Conservation (phyloP, 2,797 vertebrate genomes). For the Lates japonicus region DNA sequence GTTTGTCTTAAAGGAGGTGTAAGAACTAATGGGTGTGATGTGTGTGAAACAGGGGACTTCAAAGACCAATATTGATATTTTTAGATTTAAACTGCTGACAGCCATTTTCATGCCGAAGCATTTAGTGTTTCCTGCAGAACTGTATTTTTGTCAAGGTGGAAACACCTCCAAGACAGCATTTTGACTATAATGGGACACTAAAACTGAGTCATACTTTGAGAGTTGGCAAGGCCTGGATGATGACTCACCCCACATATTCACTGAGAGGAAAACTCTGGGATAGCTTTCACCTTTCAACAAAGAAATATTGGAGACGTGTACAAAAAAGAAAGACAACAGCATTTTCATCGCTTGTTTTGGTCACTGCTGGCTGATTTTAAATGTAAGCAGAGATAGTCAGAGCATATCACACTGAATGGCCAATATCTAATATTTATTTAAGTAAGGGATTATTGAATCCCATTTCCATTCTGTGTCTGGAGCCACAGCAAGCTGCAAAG, state of each 20-base stretch:
- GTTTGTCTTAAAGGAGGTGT: slow-evolving; percentile 1
- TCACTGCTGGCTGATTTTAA: background rate
- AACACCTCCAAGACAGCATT: slow-evolving; percentile 41
- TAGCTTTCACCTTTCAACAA: slow-evolving; percentile 35
- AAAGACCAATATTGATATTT: background rate
- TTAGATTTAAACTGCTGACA: background rate
- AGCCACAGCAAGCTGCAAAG: background rate
- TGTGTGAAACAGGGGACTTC: background rate
- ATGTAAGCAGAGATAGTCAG: background rate
- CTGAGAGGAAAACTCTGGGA: slow-evolving; percentile 46
- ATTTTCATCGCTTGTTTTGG: background rate
- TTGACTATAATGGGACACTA: slow-evolving; percentile 39
- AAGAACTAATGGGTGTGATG: background rate
- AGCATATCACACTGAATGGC: background rate
- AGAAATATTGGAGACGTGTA: slow-evolving; percentile 12
- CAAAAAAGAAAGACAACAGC: background rate
- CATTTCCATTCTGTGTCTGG: background rate
- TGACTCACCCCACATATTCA: slow-evolving; percentile 49
- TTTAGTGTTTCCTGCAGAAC: slow-evolving; percentile 33
- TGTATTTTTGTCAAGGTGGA: slow-evolving; percentile 25
- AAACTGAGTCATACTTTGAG: slow-evolving; percentile 54
- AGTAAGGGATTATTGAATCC: background rate
- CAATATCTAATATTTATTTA: background rate
- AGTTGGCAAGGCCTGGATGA: slow-evolving; percentile 29
- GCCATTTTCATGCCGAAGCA: background rate